Evolutionary conservation across 2,113 vertebrate genomes (phyloP), one percentile per base, ranked within the genome.

Genomic region (Stercorarius parasiticus): DNA sequence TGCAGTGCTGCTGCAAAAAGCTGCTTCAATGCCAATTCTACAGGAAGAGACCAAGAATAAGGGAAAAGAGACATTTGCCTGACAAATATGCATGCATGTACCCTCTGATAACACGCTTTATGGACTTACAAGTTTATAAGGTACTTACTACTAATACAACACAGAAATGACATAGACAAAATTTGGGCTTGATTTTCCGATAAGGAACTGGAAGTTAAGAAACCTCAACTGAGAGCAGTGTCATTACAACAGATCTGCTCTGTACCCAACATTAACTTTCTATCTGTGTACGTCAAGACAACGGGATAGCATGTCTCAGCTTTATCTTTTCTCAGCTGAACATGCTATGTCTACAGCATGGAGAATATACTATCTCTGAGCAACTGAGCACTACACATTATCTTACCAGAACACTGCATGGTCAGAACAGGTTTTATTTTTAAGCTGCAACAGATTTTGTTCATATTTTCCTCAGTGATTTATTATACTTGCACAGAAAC

Each of bases 251-350:
- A 74, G 9, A 70, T 20, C 26, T 91, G 43, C 78, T 95, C 88
- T 93, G 65, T 83, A 69, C 25, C 61, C 42, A 80, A 40, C 58
- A 52, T 94, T 88, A 91, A 95, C 95, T 97, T 96, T 72, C 73
- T 87, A 65, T 90, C 94, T 78, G 15, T 45, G 76, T 65, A 69
- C 86, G 94, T 40, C 30, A 69, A 76, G 64, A 82, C 59, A 82
- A 34, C 10, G 5, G 29, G 71, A 95, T 29, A 73, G 43, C 77
- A 30, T 20, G 76, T 58, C 87, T 92, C 90, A 61, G 86, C 58
- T 76, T 92, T 69, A 88, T 83, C 95, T 97, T 97, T 80, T 29
- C 83, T 71, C 88, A 52, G 36, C 91, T 78, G 25, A 91, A 82
- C 43, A 38, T 5, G 26, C 14, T 74, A 72, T 2, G 11, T 22